A percentile compares a stretch with the other conserved stretches of the same genome.
These are phyloP conservation scores for Megalops atlanticus DNA, from an alignment of 2,113 vertebrate species.

Conservation along the genomic window DNA sequence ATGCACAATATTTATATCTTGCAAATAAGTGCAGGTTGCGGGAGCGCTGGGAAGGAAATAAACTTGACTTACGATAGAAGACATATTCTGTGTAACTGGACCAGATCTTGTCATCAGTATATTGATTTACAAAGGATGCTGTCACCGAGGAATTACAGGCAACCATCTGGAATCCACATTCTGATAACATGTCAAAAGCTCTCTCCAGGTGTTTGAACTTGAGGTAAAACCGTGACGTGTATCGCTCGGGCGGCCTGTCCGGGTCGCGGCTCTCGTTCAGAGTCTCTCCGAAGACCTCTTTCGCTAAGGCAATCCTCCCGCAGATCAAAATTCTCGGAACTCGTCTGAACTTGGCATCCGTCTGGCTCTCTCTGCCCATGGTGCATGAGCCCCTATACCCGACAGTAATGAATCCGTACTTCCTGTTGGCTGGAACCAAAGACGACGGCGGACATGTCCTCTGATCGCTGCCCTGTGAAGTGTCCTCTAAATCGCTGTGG, in stretches of 20 bases:
- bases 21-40: neutral
- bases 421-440: conserved; percentile 74
- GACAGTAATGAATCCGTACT: conserved; percentile 94
- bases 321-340: conserved; percentile 94
- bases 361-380: conserved; percentile 80
- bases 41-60: conserved; percentile 11
- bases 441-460: conserved; percentile 84
- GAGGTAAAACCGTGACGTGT: conserved; percentile 94
- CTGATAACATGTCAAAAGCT: conserved; percentile 97
- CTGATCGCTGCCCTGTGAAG: conserved; percentile 86
- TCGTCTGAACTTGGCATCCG: conserved; percentile 85
- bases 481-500: conserved; percentile 89
- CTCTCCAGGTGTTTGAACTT: conserved; percentile 94
- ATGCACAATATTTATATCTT: neutral
- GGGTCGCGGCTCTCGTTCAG: conserved; percentile 92
- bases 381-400: conserved; percentile 84
- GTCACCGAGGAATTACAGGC: conserved; percentile 95
- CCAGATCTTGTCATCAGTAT: conserved; percentile 93
- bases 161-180: conserved; percentile 96
- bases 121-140: conserved; percentile 82
- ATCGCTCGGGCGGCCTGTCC: conserved; percentile 88
- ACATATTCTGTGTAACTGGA: conserved; percentile 97
- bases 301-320: conserved; percentile 90
- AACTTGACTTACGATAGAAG: conserved; percentile 96
- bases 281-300: conserved; percentile 96